A percentile compares a stretch with the other conserved stretches of the same genome.
phyloP scores from a whole-genome alignment of 2,888 invertebrate genomes.

The Rhimphoctona megacephalus region DNA sequence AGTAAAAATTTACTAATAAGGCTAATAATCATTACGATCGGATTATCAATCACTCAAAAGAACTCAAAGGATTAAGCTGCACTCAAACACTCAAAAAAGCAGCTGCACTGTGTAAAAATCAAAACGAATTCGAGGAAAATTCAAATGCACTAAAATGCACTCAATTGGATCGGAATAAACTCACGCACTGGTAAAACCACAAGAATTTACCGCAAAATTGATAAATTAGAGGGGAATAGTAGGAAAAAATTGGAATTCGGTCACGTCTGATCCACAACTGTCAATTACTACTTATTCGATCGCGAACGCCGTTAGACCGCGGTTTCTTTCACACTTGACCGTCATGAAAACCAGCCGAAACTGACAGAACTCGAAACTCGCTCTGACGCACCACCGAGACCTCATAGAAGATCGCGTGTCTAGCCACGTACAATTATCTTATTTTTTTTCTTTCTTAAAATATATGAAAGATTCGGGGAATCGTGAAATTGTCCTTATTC shows the following conservation, averaged over 20 bases:
- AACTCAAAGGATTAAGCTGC: background rate
- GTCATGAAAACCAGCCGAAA: slow-evolving; percentile 39
- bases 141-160: slow-evolving; percentile 1
- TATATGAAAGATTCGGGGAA: slow-evolving; percentile 74
- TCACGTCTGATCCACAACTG: slow-evolving; percentile 37
- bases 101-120: background rate
- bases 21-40: background rate
- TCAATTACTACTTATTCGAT: slow-evolving; percentile 54
- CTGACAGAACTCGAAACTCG: slow-evolving; percentile 51
- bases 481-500: slow-evolving; percentile 77
- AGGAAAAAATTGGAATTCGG: slow-evolving; percentile 5
- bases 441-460: slow-evolving; percentile 2
- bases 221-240: background rate
- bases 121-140: background rate
- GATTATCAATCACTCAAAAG: background rate
- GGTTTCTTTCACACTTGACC: slow-evolving; percentile 51
- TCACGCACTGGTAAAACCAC: background rate
- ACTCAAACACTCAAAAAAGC: slow-evolving; percentile 3
- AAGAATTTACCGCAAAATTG: slow-evolving; percentile 24
- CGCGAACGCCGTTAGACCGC: slow-evolving; percentile 7
- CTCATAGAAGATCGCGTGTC: slow-evolving; percentile 78
- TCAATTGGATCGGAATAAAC: background rate
- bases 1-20: background rate
- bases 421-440: slow-evolving; percentile 69
- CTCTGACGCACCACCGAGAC: slow-evolving; percentile 15